Base-by-base conservation (phyloP, 2,888 invertebrate genomes). In the Antheraea assamensis region DNA sequence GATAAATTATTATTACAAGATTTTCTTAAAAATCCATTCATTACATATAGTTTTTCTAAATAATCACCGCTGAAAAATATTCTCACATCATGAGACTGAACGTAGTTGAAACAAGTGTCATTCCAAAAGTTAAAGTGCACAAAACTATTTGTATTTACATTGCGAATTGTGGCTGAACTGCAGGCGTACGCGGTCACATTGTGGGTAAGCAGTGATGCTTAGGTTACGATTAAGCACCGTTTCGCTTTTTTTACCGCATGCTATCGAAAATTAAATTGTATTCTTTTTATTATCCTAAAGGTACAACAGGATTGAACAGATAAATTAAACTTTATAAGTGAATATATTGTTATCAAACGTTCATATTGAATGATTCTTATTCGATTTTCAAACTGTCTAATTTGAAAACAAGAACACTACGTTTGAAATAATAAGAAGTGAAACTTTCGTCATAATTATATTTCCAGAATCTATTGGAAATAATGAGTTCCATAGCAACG, bases 61-160 rank as follows among this genome's bases (percentile, higher is more conserved):
- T 10, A 35, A 55, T 10, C 2, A 24, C 21, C 21, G 8, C 55
- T 58, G 19, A 21, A 58, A n/a, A 58, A 58, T n/a, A 55, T n/a
- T n/a, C n/a, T n/a, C 24, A n/a, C n/a, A 58, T 10, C n/a, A 58
- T n/a, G 10, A 61, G 15, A 24, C 15, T 27, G 19, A 61, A 61
- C 27, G 27, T 27, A 8, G 27, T 61, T 24, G 27, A 15, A 24
- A 61, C 13, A 19, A 24, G 27, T 61, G 27, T 27, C 61, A 61
- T 61, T 58, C n/a, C 2, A 58, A 58, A 58, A n/a, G 17, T 64
- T 4, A 64, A 64, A 64, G 31, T 35, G 31, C 35, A 35, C 66
- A 35, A 68, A 71, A 21, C 31, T 30, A 21, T 68, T 68, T 68
- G 35, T 68, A 68, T 68, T 68, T 68, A 68, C 66, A 35, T 21